These are phyloP conservation scores for Anagyrus pseudococci DNA, from an alignment of 2,888 invertebrate genomes.

Conservation along the genomic window DNA sequence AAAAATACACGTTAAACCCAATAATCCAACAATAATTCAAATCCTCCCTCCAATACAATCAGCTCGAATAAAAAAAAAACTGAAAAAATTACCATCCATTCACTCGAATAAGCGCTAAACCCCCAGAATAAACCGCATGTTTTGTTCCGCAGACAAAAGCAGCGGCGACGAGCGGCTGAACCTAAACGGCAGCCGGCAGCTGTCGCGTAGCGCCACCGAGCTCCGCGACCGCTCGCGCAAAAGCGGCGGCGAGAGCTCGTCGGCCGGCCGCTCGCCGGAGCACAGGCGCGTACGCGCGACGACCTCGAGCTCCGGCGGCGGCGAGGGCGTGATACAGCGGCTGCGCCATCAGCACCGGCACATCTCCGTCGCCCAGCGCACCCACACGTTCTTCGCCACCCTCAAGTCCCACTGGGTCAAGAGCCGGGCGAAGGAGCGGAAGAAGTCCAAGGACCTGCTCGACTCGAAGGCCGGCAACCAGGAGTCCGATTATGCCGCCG, in stretches of 20 bases:
- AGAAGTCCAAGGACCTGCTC: conserved; percentile 68
- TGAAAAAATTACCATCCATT: background rate
- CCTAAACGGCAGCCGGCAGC: conserved; percentile 67
- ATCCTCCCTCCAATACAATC: background rate
- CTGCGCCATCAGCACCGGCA: conserved; percentile 66
- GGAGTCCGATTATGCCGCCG: conserved; percentile 75
- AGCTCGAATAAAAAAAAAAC: background rate
- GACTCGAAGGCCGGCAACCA: conserved; percentile 50
- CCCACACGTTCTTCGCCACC: conserved; percentile 83
- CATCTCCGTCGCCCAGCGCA: conserved; percentile 78
- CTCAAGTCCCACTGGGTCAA: conserved; percentile 83
- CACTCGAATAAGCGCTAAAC: too few species aligned
- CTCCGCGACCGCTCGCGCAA: conserved; percentile 63
- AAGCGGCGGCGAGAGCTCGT: conserved; percentile 61
- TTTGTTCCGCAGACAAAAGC: conserved; percentile 8
- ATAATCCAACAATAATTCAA: too few species aligned
- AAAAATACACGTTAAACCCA: too few species aligned
- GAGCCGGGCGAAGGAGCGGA: conserved; percentile 74
- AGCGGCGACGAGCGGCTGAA: conserved; percentile 44
- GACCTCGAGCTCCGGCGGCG: conserved; percentile 1
- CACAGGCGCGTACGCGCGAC: conserved; percentile 54
- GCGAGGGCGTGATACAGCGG: conserved; percentile 45
- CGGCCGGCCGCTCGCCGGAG: conserved; percentile 62
- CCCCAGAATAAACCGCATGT: too few species aligned
- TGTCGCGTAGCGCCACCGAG: conserved; percentile 85